Evolutionary conservation across 1,140 invertebrate genomes (phyloP).

Genomic region (Leguminivora glycinivorella): DNA sequence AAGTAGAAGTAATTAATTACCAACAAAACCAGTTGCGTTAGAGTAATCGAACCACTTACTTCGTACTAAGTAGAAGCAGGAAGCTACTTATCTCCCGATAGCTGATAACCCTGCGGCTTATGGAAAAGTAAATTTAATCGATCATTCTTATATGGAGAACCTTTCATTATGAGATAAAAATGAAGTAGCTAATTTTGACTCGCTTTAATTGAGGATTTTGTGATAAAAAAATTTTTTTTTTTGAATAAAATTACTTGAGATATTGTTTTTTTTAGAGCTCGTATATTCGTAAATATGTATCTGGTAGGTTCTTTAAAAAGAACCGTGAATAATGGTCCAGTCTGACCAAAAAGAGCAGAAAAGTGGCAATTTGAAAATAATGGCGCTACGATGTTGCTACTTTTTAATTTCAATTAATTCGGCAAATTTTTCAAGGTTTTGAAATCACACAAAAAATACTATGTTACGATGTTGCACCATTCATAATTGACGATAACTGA

Average conservation of each 20-base stretch:
- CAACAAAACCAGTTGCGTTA: slow-evolving; percentile 11
- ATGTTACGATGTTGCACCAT: too few species aligned
- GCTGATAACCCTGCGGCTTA: neutral
- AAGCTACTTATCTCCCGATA: slow-evolving; percentile 13
- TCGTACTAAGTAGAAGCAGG: slow-evolving; percentile 4
- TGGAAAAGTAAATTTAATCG: slow-evolving; percentile 12
- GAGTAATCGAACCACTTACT: neutral
- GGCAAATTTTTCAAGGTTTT: too few species aligned
- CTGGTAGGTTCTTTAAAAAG: too few species aligned
- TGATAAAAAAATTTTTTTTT: neutral
- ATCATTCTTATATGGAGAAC: slow-evolving; percentile 9
- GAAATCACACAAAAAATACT: too few species aligned
- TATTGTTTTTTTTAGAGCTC: too few species aligned
- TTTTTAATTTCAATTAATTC: too few species aligned
- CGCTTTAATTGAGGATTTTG: neutral
- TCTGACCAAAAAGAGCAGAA: too few species aligned
- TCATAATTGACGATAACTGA: neutral
- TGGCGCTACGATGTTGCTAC: too few species aligned
- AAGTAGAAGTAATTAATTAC: neutral
- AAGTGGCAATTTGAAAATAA: too few species aligned
- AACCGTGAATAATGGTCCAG: too few species aligned
- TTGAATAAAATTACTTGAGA: neutral
- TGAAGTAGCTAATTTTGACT: neutral
- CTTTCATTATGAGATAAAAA: neutral
- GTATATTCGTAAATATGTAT: too few species aligned